Evolutionary conservation across 2,888 invertebrate species (phyloP), one percentile per base, ranked within the genome.

Genomic region (Liopterus haemorrhoidalis): DNA sequence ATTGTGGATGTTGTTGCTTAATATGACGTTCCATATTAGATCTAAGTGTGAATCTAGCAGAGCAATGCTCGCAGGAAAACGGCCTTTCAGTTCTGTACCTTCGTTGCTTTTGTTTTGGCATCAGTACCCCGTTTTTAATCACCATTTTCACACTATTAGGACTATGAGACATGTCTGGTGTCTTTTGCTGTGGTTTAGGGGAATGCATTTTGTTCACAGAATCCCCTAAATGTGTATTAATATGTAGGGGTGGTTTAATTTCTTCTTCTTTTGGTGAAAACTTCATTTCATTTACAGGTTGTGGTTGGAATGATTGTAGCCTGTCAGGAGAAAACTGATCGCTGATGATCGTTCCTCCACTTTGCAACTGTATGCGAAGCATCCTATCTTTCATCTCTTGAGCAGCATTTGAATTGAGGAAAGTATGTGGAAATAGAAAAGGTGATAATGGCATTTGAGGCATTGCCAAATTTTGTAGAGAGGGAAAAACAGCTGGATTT

Each of bases 1-100:
- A 84, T 50, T 89, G 86, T 0, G 92, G 92, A 70, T 94, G 94
- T 57, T 93, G 92, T 57, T 92, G 91, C 62, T 93, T 93, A 2
- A 93, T 87, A 57, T 94, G 94, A 0, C 92, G 75, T 65, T 93
- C 93, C 90, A 93, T 93, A 58, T 94, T 93, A 6, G 91, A 91
- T n/a, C 90, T 75, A 8, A 93, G 70, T 1, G 93, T 93, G 60
- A 94, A 94, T 40, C 88, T 74, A 0, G 92, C 91, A 0, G 88
- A 84, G 66, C 94, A 93, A 60, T 90, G 87, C 46, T 88, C 87
- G 64, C 93, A 94, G 1, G 85, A 83, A 66, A 91, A 93, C 0
- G 92, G 92, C 18, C 92, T 72, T 63, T 93, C 92, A 15, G 92
- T 92, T 48, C 92, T 75, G 62, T 92, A 92, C 28, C 92, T 78